A percentile compares a stretch with the other conserved stretches of the same genome.
Evolutionary conservation across 2,113 vertebrate species (phyloP).

Genomic region (Electrona antarctica): DNA sequence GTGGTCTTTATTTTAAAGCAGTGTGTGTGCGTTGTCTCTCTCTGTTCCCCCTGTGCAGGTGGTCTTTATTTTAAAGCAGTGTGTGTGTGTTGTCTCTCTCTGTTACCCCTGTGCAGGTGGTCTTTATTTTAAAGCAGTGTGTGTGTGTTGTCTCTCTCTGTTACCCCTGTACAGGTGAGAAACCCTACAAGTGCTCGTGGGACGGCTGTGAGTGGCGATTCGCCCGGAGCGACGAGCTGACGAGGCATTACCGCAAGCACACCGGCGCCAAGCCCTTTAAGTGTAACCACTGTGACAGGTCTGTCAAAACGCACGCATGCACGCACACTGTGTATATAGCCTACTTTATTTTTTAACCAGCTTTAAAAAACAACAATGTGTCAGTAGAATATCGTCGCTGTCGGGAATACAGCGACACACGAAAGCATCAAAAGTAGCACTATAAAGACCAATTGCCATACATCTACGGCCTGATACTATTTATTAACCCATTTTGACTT

Average conservation of each 20-base stretch:
- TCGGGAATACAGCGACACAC: too few relatives aligned
- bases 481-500: too few relatives aligned
- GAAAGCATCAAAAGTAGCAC: neutral
- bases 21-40: constrained; percentile 17
- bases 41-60: neutral
- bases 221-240: constrained; percentile 98
- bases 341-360: too few relatives aligned
- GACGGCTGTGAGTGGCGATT: constrained; percentile 99
- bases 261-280: constrained; percentile 99
- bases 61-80: neutral
- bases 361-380: too few relatives aligned
- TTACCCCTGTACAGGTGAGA: constrained; percentile 84
- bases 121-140: constrained; percentile 25
- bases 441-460: constrained; percentile 37
- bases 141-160: constrained; percentile 35
- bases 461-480: too few relatives aligned
- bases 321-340: too few relatives aligned
- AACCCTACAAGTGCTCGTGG: constrained; percentile 99
- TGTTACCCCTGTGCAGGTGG: neutral
- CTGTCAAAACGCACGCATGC: neutral
- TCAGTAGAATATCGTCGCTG: too few relatives aligned
- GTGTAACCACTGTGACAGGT: constrained; percentile 99
- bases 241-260: constrained; percentile 99
- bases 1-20: constrained; percentile 18
- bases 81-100: constrained; percentile 30